Percentiles rank a stretch among this genome's conserved stretches.
Conservation (phyloP, 2,113 vertebrate genomes). For the Lipotes vexillifer region DNA sequence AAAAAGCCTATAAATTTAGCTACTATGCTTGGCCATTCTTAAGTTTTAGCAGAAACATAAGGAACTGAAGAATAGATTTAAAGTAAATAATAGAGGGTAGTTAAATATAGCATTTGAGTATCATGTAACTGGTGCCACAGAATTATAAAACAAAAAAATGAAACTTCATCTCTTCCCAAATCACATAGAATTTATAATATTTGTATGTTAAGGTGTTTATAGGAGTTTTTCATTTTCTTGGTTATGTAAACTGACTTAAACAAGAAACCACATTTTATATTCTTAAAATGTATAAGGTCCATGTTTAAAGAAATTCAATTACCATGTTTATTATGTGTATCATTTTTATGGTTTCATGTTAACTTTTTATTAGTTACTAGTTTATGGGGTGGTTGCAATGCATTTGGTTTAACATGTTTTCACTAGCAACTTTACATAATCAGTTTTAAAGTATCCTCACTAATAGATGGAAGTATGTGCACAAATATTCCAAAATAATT, state of each 20-base stretch:
- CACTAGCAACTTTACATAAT: background rate
- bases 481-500: background rate
- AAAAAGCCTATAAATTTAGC: background rate
- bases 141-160: background rate
- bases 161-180: background rate
- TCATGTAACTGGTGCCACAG: background rate
- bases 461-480: background rate
- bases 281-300: background rate
- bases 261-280: background rate
- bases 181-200: background rate
- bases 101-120: background rate
- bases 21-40: background rate
- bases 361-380: background rate
- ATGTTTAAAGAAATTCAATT: background rate
- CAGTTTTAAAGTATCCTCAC: background rate
- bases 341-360: constrained; percentile 2
- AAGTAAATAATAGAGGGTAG: background rate
- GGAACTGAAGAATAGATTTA: background rate
- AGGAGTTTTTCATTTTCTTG: background rate
- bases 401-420: constrained; percentile 13
- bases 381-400: background rate
- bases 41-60: background rate
- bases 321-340: background rate
- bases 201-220: background rate
- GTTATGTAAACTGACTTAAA: background rate